Conservation (phyloP, 2,113 vertebrate species). For the Tiliqua scincoides region DNA sequence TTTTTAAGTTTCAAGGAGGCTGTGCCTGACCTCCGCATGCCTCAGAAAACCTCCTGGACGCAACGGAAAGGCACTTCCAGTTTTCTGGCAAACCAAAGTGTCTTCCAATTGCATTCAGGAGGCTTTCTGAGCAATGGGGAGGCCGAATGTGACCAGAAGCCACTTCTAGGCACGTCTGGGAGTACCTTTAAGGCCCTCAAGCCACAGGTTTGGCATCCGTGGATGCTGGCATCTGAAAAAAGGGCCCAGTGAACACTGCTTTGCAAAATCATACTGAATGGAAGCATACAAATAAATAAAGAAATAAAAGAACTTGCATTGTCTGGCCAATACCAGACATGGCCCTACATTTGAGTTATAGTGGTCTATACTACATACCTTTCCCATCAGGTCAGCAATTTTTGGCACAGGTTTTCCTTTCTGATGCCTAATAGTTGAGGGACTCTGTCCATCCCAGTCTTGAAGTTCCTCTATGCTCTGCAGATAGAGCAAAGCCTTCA, state of each 20-base stretch:
- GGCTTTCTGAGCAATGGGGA: too few species aligned
- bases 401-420: conserved; percentile 87
- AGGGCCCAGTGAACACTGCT: not conserved
- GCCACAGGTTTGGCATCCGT: too few species aligned
- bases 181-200: too few species aligned
- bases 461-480: conserved; percentile 86
- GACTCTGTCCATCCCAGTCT: conserved; percentile 91
- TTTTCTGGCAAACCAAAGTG: too few species aligned
- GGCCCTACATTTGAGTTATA: not conserved
- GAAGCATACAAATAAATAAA: not conserved
- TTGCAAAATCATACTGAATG: not conserved
- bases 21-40: too few species aligned
- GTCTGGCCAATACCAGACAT: not conserved
- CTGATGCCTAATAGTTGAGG: conserved; percentile 84
- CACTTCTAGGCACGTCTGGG: too few species aligned
- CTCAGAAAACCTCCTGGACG: too few species aligned
- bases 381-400: conserved; percentile 81
- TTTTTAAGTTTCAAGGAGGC: too few species aligned
- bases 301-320: not conserved
- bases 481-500: conserved; percentile 88
- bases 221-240: too few species aligned
- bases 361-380: conserved; percentile 75
- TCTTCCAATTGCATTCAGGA: too few species aligned
- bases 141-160: too few species aligned
- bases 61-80: too few species aligned